Conservation (phyloP, 2,797 vertebrate genomes). For the Rallus crepitans region DNA sequence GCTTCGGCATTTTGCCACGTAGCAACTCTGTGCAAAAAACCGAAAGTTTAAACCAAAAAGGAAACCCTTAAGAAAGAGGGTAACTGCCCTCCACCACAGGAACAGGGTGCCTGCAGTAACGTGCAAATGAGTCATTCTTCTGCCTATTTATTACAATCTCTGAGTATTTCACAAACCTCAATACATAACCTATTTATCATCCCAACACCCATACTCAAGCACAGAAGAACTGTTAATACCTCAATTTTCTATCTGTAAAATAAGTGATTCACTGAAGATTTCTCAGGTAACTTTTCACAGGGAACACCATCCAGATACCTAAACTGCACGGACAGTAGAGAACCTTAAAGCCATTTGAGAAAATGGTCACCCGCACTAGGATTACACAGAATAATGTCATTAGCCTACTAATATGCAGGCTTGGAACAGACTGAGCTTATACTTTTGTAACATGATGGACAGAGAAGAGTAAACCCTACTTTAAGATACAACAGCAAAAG, state of each 20-base stretch:
- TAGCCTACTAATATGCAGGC: not conserved
- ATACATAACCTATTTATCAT: not conserved
- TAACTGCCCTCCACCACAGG: not conserved
- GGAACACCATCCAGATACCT: not conserved
- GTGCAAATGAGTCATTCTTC: not conserved
- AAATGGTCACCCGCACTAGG: not conserved
- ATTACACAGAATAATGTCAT: not conserved
- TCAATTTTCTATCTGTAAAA: too few relatives aligned
- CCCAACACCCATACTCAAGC: not conserved
- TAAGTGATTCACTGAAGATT: not conserved
- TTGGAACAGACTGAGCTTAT: not conserved
- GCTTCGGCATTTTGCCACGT: not conserved
- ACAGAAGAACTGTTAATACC: not conserved
- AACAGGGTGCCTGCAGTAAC: not conserved
- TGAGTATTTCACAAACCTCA: not conserved
- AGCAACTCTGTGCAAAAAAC: not conserved
- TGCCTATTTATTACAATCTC: not conserved
- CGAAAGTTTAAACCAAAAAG: not conserved
- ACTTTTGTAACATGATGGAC: conserved; percentile 18
- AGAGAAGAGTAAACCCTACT: conserved; percentile 18
- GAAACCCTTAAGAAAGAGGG: not conserved
- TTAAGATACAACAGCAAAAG: conserved; percentile 22
- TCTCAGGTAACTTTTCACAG: not conserved
- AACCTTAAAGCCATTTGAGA: not conserved
- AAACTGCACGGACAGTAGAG: not conserved